Base-by-base conservation (phyloP, 2,888 invertebrate species). In the Patella caerulea region DNA sequence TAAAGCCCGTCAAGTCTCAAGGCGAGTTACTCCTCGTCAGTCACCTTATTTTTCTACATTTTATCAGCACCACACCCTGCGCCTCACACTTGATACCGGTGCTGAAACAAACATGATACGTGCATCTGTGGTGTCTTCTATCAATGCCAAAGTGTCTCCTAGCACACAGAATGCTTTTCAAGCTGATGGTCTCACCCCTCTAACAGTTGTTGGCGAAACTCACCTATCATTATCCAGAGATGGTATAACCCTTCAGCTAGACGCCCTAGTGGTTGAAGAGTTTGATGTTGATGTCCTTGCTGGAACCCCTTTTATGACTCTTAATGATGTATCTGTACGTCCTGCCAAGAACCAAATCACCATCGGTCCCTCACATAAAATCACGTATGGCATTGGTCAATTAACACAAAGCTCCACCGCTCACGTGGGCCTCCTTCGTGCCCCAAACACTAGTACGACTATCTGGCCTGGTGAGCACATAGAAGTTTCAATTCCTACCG, bases 331-430 rank as follows among this genome's bases (percentile, higher is more conserved):
- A 4, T n/a, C 59, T 19, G 54, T 53, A 19, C 1, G 59, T n/a
- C 74, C 29, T 55, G 2, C 74, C 34, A 70, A 79, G n/a, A 69
- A 59, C 19, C n/a, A 53, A 4, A 71, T 34, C 34, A 79, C 19
- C 72, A 76, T 24, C 71, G 72, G 14, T 52, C 72, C n/a, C 1
- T 45, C 53, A 80, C 77, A 65, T 82, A 75, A 76, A 15, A 29
- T 2, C 45, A 73, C 34, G 2, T 34, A 34, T 34, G 34, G 34
- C 34, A 34, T 34, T 34, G 34, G 34, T 34, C 34, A 34, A 34
- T 34, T 34, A 34, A 34, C 34, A 34, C 34, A 2, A 34, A 34
- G 34, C 34, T 34, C 34, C 34, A 34, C 34, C 2, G 34, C 34
- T 34, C 34, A 34, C 34, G 34, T 34, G 34, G 34, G 34, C 2